Evolutionary conservation across 2,888 invertebrate genomes (phyloP).

Genomic region (Phengaris arion): DNA sequence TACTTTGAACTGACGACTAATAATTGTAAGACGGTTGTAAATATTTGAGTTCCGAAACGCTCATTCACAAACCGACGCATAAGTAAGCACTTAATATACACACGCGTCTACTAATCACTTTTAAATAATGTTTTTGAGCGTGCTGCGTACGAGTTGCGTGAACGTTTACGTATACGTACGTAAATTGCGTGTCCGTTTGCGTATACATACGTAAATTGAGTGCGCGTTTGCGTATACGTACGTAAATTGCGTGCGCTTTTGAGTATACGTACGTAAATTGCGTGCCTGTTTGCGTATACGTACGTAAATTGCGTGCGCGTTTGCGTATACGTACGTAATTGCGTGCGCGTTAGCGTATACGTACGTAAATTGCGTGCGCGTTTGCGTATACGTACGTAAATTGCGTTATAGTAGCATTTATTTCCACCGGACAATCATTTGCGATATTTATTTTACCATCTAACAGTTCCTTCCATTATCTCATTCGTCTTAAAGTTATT

Average conservation of each 20-base stretch:
- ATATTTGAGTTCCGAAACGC: constrained; percentile 17
- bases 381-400: background rate
- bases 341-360: background rate
- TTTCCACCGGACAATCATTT: background rate
- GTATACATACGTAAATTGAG: background rate
- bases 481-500: constrained; percentile 26
- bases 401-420: constrained; percentile 20
- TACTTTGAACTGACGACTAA: constrained; percentile 23
- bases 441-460: constrained; percentile 27
- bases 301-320: background rate
- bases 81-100: background rate
- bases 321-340: background rate
- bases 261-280: background rate
- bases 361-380: background rate
- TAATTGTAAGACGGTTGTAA: constrained; percentile 23
- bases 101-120: constrained; percentile 12
- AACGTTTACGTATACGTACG: background rate
- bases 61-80: constrained; percentile 29
- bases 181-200: background rate
- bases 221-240: background rate
- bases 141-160: background rate
- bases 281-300: background rate
- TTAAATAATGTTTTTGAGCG: background rate
- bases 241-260: background rate
- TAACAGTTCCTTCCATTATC: constrained; percentile 27